A percentile compares a stretch with the other conserved stretches of the same genome.
phyloP scores from a whole-genome alignment of 2,888 invertebrate genomes.

The Fragum fragum region DNA sequence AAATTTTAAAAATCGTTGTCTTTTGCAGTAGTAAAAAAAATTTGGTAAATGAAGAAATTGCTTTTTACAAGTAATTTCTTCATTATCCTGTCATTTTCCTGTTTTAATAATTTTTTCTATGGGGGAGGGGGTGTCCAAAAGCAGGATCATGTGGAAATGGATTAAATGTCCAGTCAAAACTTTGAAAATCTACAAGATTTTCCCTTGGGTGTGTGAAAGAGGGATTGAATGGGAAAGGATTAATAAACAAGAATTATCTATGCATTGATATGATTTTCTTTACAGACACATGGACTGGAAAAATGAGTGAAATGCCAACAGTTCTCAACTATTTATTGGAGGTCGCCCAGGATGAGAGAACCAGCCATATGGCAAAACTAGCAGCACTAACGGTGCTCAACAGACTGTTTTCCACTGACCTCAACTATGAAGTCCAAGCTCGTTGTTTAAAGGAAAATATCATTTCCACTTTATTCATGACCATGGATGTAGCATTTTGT shows the following conservation, averaged over 20 bases:
- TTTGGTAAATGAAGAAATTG: conserved; percentile 7
- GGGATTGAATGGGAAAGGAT: too few relatives aligned
- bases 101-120: background rate
- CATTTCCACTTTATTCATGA: conserved; percentile 51
- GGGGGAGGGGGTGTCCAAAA: background rate
- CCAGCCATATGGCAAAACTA: conserved; percentile 53
- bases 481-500: conserved; percentile 56
- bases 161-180: too few relatives aligned
- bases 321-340: conserved; percentile 55
- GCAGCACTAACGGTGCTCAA: conserved; percentile 63
- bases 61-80: background rate
- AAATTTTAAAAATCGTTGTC: too few relatives aligned
- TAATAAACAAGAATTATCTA: too few relatives aligned
- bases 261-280: too few relatives aligned
- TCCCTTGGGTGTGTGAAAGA: too few relatives aligned
- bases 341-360: conserved; percentile 35
- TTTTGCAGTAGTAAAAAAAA: background rate
- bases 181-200: too few relatives aligned
- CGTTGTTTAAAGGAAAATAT: conserved; percentile 58
- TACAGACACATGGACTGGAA: background rate
- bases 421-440: conserved; percentile 31
- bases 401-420: conserved; percentile 60
- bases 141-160: too few relatives aligned
- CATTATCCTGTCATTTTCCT: background rate
- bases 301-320: conserved; percentile 18